phyloP scores from a whole-genome alignment of 2,113 vertebrate genomes.

The Odobenus rosmarus region DNA sequence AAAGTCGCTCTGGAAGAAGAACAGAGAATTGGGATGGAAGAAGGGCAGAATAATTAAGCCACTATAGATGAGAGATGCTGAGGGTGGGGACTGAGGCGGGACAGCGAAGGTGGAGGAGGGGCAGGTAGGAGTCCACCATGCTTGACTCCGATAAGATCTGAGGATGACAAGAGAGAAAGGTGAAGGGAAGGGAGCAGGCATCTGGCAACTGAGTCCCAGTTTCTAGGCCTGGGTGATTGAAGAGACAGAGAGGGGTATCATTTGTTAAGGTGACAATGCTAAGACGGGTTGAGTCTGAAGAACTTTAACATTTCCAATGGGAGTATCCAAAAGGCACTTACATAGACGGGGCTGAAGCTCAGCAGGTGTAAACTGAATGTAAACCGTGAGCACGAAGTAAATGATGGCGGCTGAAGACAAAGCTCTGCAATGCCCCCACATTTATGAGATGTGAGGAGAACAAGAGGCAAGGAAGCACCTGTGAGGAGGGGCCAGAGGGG shows the following conservation, averaged over 20 bases:
- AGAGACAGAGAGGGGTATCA: background rate
- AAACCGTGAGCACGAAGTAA: background rate
- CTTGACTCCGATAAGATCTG: background rate
- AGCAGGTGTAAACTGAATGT: background rate
- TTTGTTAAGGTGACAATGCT: background rate
- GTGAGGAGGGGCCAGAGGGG: background rate
- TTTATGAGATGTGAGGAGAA: background rate
- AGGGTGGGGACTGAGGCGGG: background rate
- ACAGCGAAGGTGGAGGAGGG: background rate
- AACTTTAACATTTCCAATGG: background rate
- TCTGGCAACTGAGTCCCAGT: background rate
- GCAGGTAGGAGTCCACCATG: accelerated
- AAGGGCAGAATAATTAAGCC: background rate
- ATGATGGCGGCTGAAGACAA: background rate
- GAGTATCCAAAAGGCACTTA: background rate
- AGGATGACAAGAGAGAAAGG: background rate
- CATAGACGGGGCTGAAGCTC: background rate
- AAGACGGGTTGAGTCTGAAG: background rate
- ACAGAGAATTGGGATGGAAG: background rate
- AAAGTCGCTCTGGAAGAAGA: background rate
- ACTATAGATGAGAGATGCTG: background rate
- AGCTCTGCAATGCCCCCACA: too few species aligned
- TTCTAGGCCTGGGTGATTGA: background rate
- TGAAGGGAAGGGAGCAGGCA: too few species aligned
- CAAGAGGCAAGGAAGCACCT: background rate